Percentiles rank a stretch among this genome's conserved stretches.
These are phyloP conservation scores for Lethocerus indicus DNA, from an alignment of 1,140 invertebrate genomes.

Conservation along the genomic window DNA sequence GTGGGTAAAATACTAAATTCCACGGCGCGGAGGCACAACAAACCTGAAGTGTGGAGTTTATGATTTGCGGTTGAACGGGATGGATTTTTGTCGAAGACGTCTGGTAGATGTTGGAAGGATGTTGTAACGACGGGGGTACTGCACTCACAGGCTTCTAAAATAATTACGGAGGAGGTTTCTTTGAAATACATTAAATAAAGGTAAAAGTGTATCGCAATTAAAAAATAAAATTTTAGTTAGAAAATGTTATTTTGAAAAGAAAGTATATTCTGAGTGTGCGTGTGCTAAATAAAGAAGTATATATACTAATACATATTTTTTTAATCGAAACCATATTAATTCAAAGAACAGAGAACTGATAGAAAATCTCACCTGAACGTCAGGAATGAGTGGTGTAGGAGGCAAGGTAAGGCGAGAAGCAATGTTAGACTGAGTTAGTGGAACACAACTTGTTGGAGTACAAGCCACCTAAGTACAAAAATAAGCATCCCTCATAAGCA, in stretches of 20 bases:
- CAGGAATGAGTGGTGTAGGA: slow-evolving; percentile 17
- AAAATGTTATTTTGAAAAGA: background rate
- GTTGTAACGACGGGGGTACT: slow-evolving; percentile 51
- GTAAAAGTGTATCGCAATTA: background rate
- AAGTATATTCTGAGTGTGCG: too few relatives aligned
- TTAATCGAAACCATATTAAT: too few relatives aligned
- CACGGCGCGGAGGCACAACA: background rate
- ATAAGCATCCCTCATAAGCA: too few relatives aligned
- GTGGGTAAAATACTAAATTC: background rate
- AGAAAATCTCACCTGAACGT: slow-evolving; percentile 17
- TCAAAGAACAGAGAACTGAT: too few relatives aligned
- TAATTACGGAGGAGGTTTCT: background rate
- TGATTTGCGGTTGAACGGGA: slow-evolving; percentile 58
- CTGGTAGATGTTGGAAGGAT: slow-evolving; percentile 58
- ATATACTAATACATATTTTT: too few relatives aligned
- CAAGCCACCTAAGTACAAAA: too few relatives aligned
- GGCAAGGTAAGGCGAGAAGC: slow-evolving; percentile 14
- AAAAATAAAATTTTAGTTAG: background rate
- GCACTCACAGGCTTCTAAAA: slow-evolving; percentile 58
- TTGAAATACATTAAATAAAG: background rate
- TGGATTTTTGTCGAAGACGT: slow-evolving; percentile 64
- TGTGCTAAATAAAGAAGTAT: background rate
- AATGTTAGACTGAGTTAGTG: too few relatives aligned
- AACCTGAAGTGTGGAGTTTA: slow-evolving; percentile 24
- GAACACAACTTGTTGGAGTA: too few relatives aligned